Percentiles rank a stretch among this genome's conserved stretches.
Conservation (phyloP, 2,797 vertebrate species). For the Champsocephalus esox region DNA sequence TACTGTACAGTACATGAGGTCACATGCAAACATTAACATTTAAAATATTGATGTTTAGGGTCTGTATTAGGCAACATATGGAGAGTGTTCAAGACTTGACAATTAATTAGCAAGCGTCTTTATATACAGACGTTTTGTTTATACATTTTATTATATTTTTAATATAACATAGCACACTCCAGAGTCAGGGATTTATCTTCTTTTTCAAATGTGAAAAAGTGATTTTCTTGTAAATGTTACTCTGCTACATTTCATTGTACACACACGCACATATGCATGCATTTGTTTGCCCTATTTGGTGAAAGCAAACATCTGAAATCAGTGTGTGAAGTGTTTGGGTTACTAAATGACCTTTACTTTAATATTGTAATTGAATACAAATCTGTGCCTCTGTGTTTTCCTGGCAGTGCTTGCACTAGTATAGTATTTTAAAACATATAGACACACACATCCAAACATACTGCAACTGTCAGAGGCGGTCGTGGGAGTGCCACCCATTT, state of each 20-base stretch:
- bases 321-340: slow-evolving; percentile 46
- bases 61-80: not conserved
- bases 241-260: slow-evolving; percentile 34
- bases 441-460: not conserved
- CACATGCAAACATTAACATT: not conserved
- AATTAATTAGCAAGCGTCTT: not conserved
- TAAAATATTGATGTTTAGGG: not conserved
- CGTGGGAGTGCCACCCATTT: slow-evolving; percentile 31
- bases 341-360: slow-evolving; percentile 22
- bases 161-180: not conserved
- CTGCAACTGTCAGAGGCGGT: not conserved
- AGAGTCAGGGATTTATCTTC: not conserved
- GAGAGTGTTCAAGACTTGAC: not conserved
- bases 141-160: too few species aligned
- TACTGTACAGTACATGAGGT: not conserved
- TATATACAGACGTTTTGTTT: not conserved
- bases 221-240: slow-evolving; percentile 5
- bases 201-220: not conserved
- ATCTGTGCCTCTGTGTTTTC: slow-evolving; percentile 3
- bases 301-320: slow-evolving; percentile 47
- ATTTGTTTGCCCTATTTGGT: slow-evolving; percentile 38
- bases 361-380: slow-evolving; percentile 45
- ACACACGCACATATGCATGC: not conserved
- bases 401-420: not conserved
- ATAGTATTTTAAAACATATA: not conserved